phyloP scores from a whole-genome alignment of 2,888 invertebrate genomes.

The Sepioteuthis lessoniana region DNA sequence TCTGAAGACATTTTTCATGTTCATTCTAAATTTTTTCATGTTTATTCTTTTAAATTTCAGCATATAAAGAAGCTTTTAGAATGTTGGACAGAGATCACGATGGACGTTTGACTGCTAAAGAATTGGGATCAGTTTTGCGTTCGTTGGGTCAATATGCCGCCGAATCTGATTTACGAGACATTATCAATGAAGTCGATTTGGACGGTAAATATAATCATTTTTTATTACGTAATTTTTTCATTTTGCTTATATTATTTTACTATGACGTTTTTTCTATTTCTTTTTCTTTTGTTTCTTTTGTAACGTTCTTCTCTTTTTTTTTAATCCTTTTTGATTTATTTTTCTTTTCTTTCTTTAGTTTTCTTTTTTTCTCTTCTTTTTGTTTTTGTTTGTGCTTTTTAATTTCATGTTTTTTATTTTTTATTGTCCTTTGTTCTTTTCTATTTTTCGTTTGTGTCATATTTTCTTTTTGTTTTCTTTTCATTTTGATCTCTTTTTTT shows the following conservation, averaged over 20 bases:
- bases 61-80: constrained; percentile 99
- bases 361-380: neutral
- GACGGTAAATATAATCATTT: constrained; percentile 78
- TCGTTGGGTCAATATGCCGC: constrained; percentile 99
- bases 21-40: neutral
- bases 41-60: constrained; percentile 74
- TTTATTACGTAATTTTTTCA: neutral
- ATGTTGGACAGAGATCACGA: constrained; percentile 99
- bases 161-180: constrained; percentile 98
- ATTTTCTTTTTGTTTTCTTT: too few species aligned
- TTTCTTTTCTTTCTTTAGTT: neutral
- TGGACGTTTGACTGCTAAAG: constrained; percentile 99
- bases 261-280: neutral
- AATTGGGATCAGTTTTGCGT: constrained; percentile 98
- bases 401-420: neutral
- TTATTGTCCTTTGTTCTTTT: neutral
- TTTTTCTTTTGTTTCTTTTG: too few species aligned
- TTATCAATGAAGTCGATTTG: constrained; percentile 99
- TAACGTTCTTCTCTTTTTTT: neutral
- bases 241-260: neutral
- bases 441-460: neutral
- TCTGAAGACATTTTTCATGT: too few species aligned
- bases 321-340: neutral
- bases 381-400: neutral
- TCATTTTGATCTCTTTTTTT: too few species aligned